Evolutionary conservation across 2,888 invertebrate genomes (phyloP).

Genomic region (Cynaeus angustus): DNA sequence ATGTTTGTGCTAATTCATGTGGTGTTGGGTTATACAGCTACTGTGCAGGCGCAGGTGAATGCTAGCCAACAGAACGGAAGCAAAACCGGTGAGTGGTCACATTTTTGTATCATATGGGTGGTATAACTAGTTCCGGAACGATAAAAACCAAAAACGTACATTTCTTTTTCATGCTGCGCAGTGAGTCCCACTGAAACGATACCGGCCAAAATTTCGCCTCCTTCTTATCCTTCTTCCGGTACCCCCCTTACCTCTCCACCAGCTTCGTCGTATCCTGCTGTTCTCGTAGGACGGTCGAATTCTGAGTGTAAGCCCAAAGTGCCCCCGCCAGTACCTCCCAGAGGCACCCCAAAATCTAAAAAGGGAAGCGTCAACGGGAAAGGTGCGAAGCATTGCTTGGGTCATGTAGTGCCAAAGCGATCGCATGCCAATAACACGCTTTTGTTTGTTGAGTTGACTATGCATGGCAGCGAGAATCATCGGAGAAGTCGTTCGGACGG

Average conservation of each 20-base stretch:
- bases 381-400: conserved; percentile 63
- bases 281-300: conserved; percentile 78
- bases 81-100: conserved; percentile 70
- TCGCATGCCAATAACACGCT: conserved; percentile 47
- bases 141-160: conserved; percentile 5
- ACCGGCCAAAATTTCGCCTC: conserved; percentile 72
- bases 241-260: conserved; percentile 72
- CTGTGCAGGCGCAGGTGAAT: conserved; percentile 66
- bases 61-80: conserved; percentile 70
- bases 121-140: conserved; percentile 4
- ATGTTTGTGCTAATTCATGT: conserved; percentile 72
- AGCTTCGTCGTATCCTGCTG: conserved; percentile 81
- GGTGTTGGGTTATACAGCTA: conserved; percentile 66
- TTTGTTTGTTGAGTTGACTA: conserved; percentile 22
- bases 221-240: conserved; percentile 69
- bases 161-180: conserved; percentile 65
- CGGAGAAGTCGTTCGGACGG: conserved; percentile 13
- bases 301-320: conserved; percentile 80
- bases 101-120: conserved; percentile 48
- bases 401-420: conserved; percentile 14
- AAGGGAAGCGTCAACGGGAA: conserved; percentile 72
- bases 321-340: conserved; percentile 91
- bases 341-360: conserved; percentile 83
- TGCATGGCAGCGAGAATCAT: conserved; percentile 28
- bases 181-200: conserved; percentile 75